phyloP scores from a whole-genome alignment of 2,113 vertebrate species.

The Tyrannus savana region DNA sequence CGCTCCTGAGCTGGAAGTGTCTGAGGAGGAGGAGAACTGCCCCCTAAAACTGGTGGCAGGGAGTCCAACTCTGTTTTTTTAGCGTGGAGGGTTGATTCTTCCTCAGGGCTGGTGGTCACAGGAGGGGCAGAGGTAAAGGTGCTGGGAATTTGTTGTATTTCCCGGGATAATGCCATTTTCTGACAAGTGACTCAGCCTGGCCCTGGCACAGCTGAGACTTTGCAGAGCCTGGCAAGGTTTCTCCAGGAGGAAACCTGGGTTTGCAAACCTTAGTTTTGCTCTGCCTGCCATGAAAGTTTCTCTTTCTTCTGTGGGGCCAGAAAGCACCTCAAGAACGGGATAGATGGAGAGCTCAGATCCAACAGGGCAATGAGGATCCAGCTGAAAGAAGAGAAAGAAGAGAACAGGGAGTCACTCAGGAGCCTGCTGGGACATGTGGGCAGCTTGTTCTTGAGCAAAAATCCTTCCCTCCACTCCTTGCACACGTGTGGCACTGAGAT shows the following conservation, averaged over 20 bases:
- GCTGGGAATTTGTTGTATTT: neutral
- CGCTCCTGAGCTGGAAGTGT: neutral
- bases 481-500: neutral
- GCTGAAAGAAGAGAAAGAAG: neutral
- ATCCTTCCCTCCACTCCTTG: neutral
- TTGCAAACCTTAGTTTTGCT: neutral
- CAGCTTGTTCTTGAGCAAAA: neutral
- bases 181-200: neutral
- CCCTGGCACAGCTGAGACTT: neutral
- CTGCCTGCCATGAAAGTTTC: neutral
- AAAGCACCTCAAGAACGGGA: rapidly evolving
- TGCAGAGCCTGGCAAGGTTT: neutral
- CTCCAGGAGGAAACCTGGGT: neutral
- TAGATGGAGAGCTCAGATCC: neutral
- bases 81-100: neutral
- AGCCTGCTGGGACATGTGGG: neutral
- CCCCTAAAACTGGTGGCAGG: neutral
- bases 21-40: neutral
- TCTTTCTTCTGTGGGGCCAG: neutral
- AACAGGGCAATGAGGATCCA: neutral
- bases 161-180: neutral
- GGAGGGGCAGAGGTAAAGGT: neutral
- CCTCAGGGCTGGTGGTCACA: neutral
- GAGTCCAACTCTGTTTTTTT: neutral
- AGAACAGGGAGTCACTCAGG: neutral